Percentiles rank a stretch among this genome's conserved stretches.
These are phyloP conservation scores for Ictalurus furcatus DNA, from an alignment of 2,113 vertebrate genomes.

Conservation along the genomic window DNA sequence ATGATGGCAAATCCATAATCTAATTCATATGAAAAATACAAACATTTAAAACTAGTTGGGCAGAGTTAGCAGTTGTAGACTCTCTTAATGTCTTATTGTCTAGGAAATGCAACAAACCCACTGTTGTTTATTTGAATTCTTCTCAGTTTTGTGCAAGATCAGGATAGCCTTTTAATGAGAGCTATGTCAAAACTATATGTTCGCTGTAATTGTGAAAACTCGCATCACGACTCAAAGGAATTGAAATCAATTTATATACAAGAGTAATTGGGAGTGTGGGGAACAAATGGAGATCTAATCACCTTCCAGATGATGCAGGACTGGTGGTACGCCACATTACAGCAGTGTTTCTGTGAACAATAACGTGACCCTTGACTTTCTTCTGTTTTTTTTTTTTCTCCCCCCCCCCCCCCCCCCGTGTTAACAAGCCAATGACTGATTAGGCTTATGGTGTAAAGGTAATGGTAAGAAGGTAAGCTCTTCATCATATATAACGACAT, in stretches of 20 bases:
- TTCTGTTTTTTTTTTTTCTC: not conserved
- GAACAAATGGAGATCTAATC: not conserved
- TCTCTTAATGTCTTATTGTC: not conserved
- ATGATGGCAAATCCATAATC: not conserved
- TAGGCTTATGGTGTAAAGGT: constrained; percentile 2
- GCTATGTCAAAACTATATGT: not conserved
- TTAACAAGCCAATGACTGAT: constrained; percentile 27
- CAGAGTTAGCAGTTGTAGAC: not conserved
- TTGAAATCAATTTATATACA: not conserved
- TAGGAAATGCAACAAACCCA: not conserved
- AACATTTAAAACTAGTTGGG: not conserved
- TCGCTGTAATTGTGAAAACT: not conserved
- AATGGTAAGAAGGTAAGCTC: constrained; percentile 19
- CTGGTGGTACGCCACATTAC: not conserved
- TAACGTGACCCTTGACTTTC: not conserved
- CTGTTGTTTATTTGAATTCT: not conserved
- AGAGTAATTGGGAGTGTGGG: not conserved
- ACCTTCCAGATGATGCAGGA: not conserved
- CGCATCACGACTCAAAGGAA: not conserved
- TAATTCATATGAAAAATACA: not conserved
- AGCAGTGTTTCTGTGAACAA: constrained; percentile 17
- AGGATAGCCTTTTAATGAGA: not conserved
- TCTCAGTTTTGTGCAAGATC: not conserved
- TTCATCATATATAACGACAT: constrained; percentile 44
- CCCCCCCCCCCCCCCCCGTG: not conserved